Base-by-base conservation (phyloP, 2,888 invertebrate species). In the Sturmia bella region DNA sequence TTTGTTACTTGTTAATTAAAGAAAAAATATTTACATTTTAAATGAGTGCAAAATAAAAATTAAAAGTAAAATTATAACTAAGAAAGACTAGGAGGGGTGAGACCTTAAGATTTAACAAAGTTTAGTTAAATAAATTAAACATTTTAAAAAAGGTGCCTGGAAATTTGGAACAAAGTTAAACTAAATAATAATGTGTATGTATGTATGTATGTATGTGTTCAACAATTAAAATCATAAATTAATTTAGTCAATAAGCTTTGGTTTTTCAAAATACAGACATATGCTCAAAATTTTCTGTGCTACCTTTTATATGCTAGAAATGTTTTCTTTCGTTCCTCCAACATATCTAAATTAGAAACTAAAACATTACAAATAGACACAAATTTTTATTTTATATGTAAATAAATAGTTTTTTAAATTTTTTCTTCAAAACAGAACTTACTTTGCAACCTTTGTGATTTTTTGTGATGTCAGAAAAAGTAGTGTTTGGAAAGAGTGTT, bases 11-110 rank as follows among this genome's bases (percentile, higher is more conserved):
- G 43, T 11, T n/a, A 52, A 13, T 77, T 78, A 80, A 63, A 66
- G 84, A 85, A 86, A 85, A 87, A 80, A 76, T 84, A 39, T 50
- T 17, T 24, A 74, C 27, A 48, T 72, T 84, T 61, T 54, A 74
- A 63, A 41, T 74, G 52, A 80, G n/a, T n/a, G n/a, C 57, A 39
- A 57, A 4, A 15, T 21, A 21, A 21, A 50, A 45, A 52, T 41
- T 57, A 59, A 48, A 39, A 56, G 52, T 45, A 59, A 64, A 78
- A 75, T 78, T 70, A 82, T 27, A 75, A 75, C 82, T 82, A 82
- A 78, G 70, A 82, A 79, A 82, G 82, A 82, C 82, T 82, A 76
- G 79, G 78, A n/a, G n/a, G 70, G 70, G 78, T 69, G 83, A 80
- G 80, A 73, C 72, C 66, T 73, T 76, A 76, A 80, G 66, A 39